Base-by-base conservation (phyloP, 1,140 invertebrate genomes). In the Nasonia vitripennis region DNA sequence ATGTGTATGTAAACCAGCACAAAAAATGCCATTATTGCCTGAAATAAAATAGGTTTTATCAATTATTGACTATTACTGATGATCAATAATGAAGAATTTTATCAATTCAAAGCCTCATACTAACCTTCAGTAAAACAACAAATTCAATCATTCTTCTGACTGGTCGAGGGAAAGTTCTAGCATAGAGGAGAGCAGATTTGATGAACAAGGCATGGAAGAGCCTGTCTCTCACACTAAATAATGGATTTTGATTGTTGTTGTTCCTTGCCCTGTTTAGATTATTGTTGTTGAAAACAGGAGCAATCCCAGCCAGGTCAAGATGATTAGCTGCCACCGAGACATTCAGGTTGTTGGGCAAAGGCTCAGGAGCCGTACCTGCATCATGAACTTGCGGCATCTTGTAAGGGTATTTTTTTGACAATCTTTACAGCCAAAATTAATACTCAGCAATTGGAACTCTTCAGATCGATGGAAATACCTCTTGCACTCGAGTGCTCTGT, bases 181-280 rank as follows among this genome's bases (percentile, higher is more conserved):
- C 98, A 94, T 99, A 99, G 55, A 96, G 95, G 89, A 99, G 93
- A 20, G 98, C 97, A 87, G 97, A 95, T 91, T 98, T 97, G 89
- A 98, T 98, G 92, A 99, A 99, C 86, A 99, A 93, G 41, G 98
- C 98, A 93, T 99, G 97, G 91, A 99, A 99, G n/a, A 99, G 94
- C 87, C 98, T 95, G 90, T 99, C 98, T 89, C 98, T 94, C 82
- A 99, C 97, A 93, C 96, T 96, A 89, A 97, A 96, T 77, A 97
- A 91, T 37, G 96, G 96, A 91, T 97, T 97, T 91, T 96, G 95
- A 89, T 91, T 92, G 83, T 92, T 91, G 83, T 91, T 91, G 86
- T 90, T 91, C 12, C 90, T 91, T 37, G 84, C 74, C 81, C 88
- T 89, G 81, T 90, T 90, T 87, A 89, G 86, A 83, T 91, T 92